These are phyloP conservation scores for Scylla paramamosain DNA, from an alignment of 1,140 invertebrate genomes.

Conservation along the genomic window DNA sequence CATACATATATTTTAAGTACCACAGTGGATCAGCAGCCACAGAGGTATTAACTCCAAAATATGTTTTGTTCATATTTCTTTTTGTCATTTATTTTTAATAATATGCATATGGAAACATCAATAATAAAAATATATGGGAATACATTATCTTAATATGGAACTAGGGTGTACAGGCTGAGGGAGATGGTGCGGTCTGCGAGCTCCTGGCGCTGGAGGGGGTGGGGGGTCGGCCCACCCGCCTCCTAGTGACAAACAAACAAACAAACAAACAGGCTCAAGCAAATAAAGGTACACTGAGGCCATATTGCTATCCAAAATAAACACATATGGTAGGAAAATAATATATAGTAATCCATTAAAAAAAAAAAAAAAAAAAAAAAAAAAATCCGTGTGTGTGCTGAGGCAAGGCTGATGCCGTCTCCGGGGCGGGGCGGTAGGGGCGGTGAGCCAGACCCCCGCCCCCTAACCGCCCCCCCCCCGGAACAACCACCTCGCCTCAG, in stretches of 20 bases:
- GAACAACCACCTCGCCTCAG: not conserved
- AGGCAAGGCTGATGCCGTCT: conserved; percentile 5
- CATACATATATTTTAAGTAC: conserved; percentile 79
- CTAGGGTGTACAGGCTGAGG: conserved; percentile 78
- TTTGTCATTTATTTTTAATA: conserved; percentile 76
- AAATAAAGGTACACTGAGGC: conserved; percentile 69
- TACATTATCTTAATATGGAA: conserved; percentile 80
- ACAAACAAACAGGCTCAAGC: conserved; percentile 77
- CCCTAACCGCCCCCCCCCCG: too few species aligned
- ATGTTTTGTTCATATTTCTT: conserved; percentile 79
- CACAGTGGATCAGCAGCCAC: conserved; percentile 78
- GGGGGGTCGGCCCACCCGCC: conserved; percentile 60
- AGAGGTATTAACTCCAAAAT: conserved; percentile 80
- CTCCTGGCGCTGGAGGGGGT: conserved; percentile 41
- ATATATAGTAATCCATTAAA: conserved; percentile 62
- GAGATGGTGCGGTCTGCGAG: conserved; percentile 72
- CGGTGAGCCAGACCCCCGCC: too few species aligned
- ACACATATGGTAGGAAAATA: conserved; percentile 74
- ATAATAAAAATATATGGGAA: conserved; percentile 81
- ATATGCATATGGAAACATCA: conserved; percentile 80
- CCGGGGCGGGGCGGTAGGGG: not conserved
- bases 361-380: conserved; percentile 66
- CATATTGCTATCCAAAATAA: conserved; percentile 74
- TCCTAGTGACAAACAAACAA: conserved; percentile 72
- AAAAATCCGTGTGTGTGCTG: conserved; percentile 54